Conservation (phyloP, 92 coral and sea anemone species). For the Epizoanthus ramosus region DNA sequence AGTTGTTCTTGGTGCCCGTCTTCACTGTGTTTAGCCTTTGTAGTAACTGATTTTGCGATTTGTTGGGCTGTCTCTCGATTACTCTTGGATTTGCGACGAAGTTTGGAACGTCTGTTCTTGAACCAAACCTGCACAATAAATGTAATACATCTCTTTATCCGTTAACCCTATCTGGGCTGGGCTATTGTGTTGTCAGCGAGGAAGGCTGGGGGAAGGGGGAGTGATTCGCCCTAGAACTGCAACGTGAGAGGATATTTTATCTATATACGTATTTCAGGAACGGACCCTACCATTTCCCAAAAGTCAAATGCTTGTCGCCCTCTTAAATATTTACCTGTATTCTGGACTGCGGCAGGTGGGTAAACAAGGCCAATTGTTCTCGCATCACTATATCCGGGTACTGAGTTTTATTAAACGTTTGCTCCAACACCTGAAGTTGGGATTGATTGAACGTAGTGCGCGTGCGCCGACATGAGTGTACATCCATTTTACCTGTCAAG, state of each 20-base stretch:
- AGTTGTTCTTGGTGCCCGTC: background rate
- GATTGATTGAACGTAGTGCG: slow-evolving; percentile 25
- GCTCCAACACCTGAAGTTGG: slow-evolving; percentile 24
- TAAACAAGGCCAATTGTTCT: slow-evolving; percentile 8
- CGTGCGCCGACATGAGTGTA: slow-evolving; percentile 19
- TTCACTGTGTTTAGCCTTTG: slow-evolving; percentile 11
- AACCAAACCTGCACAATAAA: slow-evolving; percentile 29
- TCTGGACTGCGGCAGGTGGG: slow-evolving; percentile 24
- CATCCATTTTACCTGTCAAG: background rate
- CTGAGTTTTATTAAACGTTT: slow-evolving; percentile 14
- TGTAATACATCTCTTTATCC: too few relatives aligned
- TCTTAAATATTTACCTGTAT: slow-evolving; percentile 8
- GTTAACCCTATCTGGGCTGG: background rate
- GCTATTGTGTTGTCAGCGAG: too few relatives aligned
- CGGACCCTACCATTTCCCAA: too few relatives aligned
- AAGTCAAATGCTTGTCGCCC: too few relatives aligned
- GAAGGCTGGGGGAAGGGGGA: too few relatives aligned
- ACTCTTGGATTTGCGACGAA: background rate
- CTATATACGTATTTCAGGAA: too few relatives aligned
- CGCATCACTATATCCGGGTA: slow-evolving; percentile 32
- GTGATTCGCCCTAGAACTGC: too few relatives aligned
- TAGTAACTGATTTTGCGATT: background rate
- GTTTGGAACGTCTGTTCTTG: slow-evolving; percentile 37
- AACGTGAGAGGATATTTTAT: too few relatives aligned
- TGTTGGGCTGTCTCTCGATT: background rate